Evolutionary conservation across 1,140 invertebrate genomes (phyloP).

Genomic region (Bombus sylvicola): DNA sequence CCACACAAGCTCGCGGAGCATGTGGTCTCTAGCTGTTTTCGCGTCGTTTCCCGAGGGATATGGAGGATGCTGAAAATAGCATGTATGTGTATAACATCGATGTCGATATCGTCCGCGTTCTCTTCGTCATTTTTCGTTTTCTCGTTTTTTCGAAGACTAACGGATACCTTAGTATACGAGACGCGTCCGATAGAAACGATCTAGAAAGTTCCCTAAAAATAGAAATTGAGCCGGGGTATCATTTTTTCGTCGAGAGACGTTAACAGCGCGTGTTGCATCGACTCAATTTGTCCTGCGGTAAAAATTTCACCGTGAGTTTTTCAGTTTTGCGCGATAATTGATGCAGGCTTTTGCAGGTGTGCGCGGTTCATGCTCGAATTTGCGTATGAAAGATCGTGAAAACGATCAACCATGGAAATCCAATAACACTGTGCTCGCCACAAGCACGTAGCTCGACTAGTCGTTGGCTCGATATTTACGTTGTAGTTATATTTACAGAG

Average conservation of each 20-base stretch:
- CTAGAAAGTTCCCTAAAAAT: constrained; percentile 29
- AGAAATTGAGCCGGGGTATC: constrained; percentile 4
- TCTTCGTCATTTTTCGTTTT: constrained; percentile 38
- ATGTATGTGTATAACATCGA: constrained; percentile 43
- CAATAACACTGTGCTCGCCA: not conserved
- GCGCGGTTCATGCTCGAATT: not conserved
- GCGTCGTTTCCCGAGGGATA: constrained; percentile 49
- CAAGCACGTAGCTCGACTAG: not conserved
- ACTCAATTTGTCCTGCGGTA: not conserved
- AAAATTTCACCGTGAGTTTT: constrained; percentile 14
- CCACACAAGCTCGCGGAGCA: constrained; percentile 8
- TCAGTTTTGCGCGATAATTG: not conserved
- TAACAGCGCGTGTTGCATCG: not conserved
- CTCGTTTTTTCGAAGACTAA: constrained; percentile 12
- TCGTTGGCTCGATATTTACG: not conserved
- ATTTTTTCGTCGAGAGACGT: not conserved
- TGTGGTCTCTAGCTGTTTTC: constrained; percentile 37
- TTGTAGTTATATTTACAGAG: constrained; percentile 1
- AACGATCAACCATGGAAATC: constrained; percentile 8
- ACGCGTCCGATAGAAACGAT: constrained; percentile 27
- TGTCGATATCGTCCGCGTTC: constrained; percentile 48
- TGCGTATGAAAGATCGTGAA: not conserved
- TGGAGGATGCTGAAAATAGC: constrained; percentile 42
- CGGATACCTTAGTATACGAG: constrained; percentile 18
- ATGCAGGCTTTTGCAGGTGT: not conserved